These are phyloP conservation scores for Triplophysa bombifrons DNA, from an alignment of 2,797 vertebrate species.

Conservation along the genomic window DNA sequence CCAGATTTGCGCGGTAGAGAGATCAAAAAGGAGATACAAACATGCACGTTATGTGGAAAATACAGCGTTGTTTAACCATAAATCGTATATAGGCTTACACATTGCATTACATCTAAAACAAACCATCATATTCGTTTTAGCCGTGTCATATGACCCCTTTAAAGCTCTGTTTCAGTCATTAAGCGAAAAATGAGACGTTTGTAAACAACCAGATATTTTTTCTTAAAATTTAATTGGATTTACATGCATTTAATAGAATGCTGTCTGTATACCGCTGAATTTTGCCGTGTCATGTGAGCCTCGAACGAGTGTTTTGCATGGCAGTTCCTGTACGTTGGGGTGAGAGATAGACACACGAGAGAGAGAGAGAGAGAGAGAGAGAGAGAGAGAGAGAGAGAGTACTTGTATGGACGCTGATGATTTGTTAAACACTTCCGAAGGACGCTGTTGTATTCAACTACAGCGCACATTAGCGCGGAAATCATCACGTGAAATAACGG, in stretches of 20 bases:
- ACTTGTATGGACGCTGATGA: neutral
- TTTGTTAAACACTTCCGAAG: neutral
- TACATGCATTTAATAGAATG: neutral
- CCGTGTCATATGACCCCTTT: too few relatives aligned
- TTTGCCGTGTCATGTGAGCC: neutral
- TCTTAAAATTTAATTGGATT: neutral
- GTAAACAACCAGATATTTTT: neutral
- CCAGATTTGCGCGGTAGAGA: too few relatives aligned
- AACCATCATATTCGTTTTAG: too few relatives aligned
- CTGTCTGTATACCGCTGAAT: neutral
- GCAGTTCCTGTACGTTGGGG: neutral
- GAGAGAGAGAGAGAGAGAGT: constrained; percentile 15
- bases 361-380: constrained; percentile 13
- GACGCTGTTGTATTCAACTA: neutral
- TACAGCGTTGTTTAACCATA: too few relatives aligned
- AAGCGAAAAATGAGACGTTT: neutral
- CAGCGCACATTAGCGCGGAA: neutral
- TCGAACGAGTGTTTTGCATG: neutral
- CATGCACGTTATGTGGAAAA: too few relatives aligned
- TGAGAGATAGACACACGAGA: neutral
- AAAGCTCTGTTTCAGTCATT: neutral
- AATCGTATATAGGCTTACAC: too few relatives aligned
- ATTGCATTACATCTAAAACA: too few relatives aligned
- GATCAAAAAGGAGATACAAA: too few relatives aligned
- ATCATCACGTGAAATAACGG: constrained; percentile 22